These are phyloP conservation scores for Cantharis flavilabris DNA, from an alignment of 2,888 invertebrate species.

Conservation along the genomic window DNA sequence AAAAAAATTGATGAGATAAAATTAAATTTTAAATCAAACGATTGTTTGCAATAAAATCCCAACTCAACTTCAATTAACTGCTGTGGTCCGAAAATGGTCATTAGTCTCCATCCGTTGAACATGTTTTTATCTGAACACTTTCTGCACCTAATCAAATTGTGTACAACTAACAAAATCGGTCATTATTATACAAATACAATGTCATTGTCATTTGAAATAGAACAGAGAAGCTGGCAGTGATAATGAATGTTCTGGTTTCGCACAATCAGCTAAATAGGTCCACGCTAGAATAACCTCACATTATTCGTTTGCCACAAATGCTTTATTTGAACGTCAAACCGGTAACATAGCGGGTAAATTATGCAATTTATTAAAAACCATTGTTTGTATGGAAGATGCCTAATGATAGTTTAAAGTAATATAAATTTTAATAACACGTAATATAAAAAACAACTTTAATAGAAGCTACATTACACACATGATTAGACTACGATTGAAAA, in stretches of 20 bases:
- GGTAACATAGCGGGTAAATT: constrained; percentile 27
- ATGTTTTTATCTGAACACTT: not conserved
- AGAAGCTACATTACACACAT: constrained; percentile 37
- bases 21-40: not conserved
- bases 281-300: constrained; percentile 40
- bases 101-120: not conserved
- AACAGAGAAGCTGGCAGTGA: constrained; percentile 35
- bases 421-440: not conserved
- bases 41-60: not conserved
- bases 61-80: not conserved
- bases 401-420: not conserved
- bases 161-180: not conserved
- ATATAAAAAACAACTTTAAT: constrained; percentile 18
- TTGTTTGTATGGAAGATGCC: not conserved
- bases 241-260: constrained; percentile 40
- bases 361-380: constrained; percentile 13
- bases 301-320: constrained; percentile 40
- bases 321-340: constrained; percentile 40
- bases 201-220: constrained; percentile 37
- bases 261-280: constrained; percentile 42
- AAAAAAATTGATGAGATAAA: not conserved
- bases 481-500: constrained; percentile 40
- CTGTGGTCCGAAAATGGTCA: not conserved
- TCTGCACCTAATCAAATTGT: not conserved
- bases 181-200: constrained; percentile 34